Base-by-base conservation (phyloP, 2,888 invertebrate genomes). In the Acleris sparsana region DNA sequence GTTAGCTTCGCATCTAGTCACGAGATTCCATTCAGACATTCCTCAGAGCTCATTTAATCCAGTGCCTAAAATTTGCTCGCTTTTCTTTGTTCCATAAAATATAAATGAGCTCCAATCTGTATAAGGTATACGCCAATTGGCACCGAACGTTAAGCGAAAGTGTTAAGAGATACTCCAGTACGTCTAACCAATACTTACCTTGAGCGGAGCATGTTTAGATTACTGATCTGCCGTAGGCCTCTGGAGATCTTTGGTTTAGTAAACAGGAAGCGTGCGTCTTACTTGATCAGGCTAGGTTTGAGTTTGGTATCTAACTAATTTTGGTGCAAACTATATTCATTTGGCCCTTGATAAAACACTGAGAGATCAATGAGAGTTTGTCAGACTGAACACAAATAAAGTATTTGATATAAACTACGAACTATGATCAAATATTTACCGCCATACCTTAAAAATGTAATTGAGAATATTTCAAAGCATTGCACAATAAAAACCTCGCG, bases 161-260 rank as follows among this genome's bases (percentile, higher is more conserved):
- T 46, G 17, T 46, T 46, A 0, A 46, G 46, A 46, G 46, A 46
- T 46, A n/a, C n/a, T n/a, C 3, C 6, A 44, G n/a, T 6, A 46
- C 17, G 17, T 16, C 6, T 46, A 17, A 46, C 9, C 33, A 33
- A 33, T 33, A 33, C 33, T 33, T 9, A 33, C 9, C 17, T 46
- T 17, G 46, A 46, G 46, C 46, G 17, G 16, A 16, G 46, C 7
- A 5, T 55, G 55, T 55, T 55, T 55, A 55, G 43, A 55, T 55
- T 22, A 55, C 43, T 16, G 20, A 55, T 43, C 39, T 43, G 55
- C 55, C 20, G 22, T 55, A 20, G 55, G 55, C 55, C 39, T 20
- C 18, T 55, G 43, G 55, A 55, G 55, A 43, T 20, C 43, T 55
- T 55, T 55, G 43, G 43, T 22, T 55, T 13, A 11, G 33, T 55